phyloP scores from a whole-genome alignment of 1,140 invertebrate species.

The Paralvinella palmiformis region DNA sequence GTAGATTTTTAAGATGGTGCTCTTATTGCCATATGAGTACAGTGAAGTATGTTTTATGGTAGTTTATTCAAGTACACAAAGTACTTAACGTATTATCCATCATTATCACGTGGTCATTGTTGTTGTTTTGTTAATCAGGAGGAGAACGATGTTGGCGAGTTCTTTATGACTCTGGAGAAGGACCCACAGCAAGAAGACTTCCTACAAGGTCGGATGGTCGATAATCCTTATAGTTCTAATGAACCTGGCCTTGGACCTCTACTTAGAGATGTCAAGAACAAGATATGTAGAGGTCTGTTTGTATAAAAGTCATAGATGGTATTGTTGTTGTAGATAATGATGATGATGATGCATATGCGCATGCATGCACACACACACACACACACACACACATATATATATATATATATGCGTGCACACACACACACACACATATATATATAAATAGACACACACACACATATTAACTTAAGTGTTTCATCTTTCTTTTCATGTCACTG shows the following conservation, averaged over 20 bases:
- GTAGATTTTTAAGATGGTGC: no score
- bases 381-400: neutral
- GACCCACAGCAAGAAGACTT: constrained; percentile 99
- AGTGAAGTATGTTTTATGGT: no score
- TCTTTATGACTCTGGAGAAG: constrained; percentile 93
- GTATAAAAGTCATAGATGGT: neutral
- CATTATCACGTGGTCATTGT: no score
- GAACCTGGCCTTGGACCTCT: constrained; percentile 90
- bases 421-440: neutral
- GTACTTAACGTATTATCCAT: no score
- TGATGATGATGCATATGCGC: no score
- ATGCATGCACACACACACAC: neutral
- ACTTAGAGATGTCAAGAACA: constrained; percentile 98
- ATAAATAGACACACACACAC: neutral
- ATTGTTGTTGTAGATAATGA: no score
- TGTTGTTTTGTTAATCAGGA: constrained; percentile 54
- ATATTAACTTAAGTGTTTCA: neutral
- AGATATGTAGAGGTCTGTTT: constrained; percentile 53
- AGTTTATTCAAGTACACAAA: no score
- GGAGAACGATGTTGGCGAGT: constrained; percentile 93
- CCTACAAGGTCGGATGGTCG: constrained; percentile 88
- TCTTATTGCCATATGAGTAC: no score
- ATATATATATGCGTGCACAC: neutral
- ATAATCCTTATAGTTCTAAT: constrained; percentile 91
- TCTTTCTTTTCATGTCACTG: neutral